Evolutionary conservation across 2,113 vertebrate genomes (phyloP), one percentile per base, ranked within the genome.

Genomic region (Actenoides lindsayi): DNA sequence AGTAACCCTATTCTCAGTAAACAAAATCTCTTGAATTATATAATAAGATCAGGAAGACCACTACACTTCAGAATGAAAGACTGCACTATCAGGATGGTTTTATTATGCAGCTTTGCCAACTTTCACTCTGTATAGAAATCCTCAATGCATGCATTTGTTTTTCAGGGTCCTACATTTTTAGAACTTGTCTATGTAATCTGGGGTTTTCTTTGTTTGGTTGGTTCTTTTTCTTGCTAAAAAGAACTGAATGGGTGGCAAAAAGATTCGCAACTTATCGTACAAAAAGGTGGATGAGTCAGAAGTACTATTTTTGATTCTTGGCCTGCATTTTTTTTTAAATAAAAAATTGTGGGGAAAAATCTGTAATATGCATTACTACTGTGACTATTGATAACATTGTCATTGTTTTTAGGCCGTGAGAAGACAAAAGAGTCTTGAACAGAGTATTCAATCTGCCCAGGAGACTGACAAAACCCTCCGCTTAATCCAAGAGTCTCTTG

Each of bases 391-490:
- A 86, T 94, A 93, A 87, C 16, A 9, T 64, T 94, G 53, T 97
- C 60, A 5, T 88, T 93, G 71, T 80, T 95, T 51, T 84, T 96
- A 99, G 99, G 99, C 98, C 1, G 96, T 98, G 67, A 98, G 98
- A 77, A 98, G 98, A 95, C 98, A 98, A 91, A 99, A 99, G 94
- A 98, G 98, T 94, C 99, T 99, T 93, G 99, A 99, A 97, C 98
- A 98, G 95, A 99, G 98, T 62, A 98, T 99, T 86, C 99, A 99
- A 21, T 98, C 98, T 96, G 98, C 98, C 31, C 99, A 99, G 96
- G 99, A 99, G 97, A 98, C 98, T 28, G 99, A 99, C 98, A 98
- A 98, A 98, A 97, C 98, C 5, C 98, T 99, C 57, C 97, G 98
- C 59, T 94, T 98, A 92, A 99, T 99, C 96, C 99, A 99, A 68